Conservation (phyloP, 2,797 vertebrate genomes). For the Melanotaenia boesemani region DNA sequence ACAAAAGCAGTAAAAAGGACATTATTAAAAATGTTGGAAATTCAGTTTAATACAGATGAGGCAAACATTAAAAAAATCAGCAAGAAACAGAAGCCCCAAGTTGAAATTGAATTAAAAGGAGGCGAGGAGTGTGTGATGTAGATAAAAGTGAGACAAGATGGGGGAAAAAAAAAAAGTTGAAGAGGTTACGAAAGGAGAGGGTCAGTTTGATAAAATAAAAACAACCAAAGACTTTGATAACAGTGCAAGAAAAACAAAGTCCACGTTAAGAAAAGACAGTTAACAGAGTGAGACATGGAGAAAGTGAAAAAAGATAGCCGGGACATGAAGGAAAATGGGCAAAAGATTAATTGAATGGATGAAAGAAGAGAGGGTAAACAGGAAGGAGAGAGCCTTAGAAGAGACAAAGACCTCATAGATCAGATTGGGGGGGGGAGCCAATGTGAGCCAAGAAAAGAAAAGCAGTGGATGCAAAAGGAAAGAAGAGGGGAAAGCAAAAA, state of each 20-base stretch:
- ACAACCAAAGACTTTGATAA: constrained; percentile 15
- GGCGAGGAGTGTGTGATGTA: constrained; percentile 5
- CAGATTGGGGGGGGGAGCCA: constrained; percentile 47
- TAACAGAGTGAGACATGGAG: constrained; percentile 16
- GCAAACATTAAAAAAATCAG: constrained; percentile 17
- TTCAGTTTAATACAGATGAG: constrained; percentile 19
- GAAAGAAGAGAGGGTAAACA: constrained; percentile 75
- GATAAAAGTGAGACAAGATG: constrained; percentile 34
- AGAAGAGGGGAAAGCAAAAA: constrained; percentile 23
- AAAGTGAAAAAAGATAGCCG: constrained; percentile 34
- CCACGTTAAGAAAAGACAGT: constrained; percentile 1
- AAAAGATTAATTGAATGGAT: constrained; percentile 71
- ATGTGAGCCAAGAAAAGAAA: constrained; percentile 63
- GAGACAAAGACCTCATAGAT: constrained; percentile 73
- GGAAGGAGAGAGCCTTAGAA: constrained; percentile 71
- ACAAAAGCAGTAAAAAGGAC: constrained; percentile 13
- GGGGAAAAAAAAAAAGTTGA: constrained; percentile 32
- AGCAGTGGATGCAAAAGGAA: constrained; percentile 39
- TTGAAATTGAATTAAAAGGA: constrained; percentile 44
- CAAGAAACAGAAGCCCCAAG: constrained; percentile 26
- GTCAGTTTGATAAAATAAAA: constrained; percentile 43
- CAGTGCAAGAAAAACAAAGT: constrained; percentile 13
- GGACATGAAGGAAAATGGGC: constrained; percentile 55
- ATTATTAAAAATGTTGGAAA: constrained; percentile 14
- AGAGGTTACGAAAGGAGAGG: constrained; percentile 31